Conservation (phyloP, 2,113 vertebrate genomes). For the Callipepla squamata region DNA sequence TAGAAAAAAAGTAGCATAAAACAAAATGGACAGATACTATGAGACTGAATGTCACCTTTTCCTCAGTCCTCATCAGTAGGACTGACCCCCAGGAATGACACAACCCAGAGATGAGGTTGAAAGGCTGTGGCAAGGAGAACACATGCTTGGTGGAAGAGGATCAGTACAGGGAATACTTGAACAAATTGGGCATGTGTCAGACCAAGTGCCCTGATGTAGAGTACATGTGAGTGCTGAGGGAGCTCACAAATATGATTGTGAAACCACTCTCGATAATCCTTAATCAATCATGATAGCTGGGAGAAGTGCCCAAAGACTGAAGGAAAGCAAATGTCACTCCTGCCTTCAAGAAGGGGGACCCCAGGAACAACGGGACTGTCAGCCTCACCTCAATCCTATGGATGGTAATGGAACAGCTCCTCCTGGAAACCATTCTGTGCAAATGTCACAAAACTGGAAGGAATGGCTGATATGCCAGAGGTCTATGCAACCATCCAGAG, state of each 20-base stretch:
- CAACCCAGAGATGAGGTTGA: neutral
- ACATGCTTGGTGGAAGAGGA: neutral
- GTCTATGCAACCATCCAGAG: fast-evolving
- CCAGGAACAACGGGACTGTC: neutral
- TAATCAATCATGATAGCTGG: neutral
- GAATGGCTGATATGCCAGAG: neutral
- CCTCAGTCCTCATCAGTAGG: neutral
- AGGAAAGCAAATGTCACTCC: neutral
- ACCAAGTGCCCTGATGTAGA: fast-evolving
- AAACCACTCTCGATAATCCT: neutral
- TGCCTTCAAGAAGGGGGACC: neutral
- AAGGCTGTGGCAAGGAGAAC: neutral
- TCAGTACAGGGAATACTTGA: neutral
- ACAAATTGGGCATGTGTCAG: neutral
- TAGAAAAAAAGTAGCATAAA: neutral
- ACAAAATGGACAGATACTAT: neutral
- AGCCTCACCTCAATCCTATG: neutral
- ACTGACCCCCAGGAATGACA: neutral
- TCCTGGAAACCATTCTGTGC: neutral
- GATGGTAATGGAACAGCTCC: neutral
- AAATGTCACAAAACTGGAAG: neutral
- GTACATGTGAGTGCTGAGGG: neutral
- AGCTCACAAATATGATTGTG: neutral
- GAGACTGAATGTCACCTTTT: neutral
- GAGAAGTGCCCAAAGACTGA: neutral